A percentile compares a stretch with the other conserved stretches of the same genome.
phyloP scores from a whole-genome alignment of 53 echinoderm and acorn worm species.

The Glandiceps talaboti region DNA sequence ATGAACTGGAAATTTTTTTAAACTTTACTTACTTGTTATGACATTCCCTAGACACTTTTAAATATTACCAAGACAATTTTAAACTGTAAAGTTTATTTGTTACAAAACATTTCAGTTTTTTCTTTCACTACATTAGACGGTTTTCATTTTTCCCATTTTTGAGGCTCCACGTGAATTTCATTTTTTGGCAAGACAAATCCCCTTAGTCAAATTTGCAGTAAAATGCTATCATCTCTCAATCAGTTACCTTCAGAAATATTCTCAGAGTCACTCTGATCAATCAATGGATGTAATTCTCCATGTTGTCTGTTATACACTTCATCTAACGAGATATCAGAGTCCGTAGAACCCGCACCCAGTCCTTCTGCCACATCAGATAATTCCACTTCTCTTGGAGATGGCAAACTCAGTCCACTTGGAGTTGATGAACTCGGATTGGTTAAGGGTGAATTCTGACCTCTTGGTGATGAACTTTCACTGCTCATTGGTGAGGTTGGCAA shows the following conservation, averaged over 20 bases:
- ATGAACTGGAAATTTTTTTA: no score
- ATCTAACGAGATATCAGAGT: neutral
- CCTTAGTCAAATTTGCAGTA: no score
- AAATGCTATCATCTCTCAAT: no score
- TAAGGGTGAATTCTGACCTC: neutral
- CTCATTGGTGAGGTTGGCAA: neutral
- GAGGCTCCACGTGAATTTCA: no score
- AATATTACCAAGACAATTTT: no score
- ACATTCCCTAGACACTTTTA: no score
- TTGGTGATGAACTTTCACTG: neutral
- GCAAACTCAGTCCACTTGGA: neutral
- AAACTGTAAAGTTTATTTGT: no score
- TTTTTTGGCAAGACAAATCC: no score
- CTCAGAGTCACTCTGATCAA: neutral
- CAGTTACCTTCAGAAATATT: neutral
- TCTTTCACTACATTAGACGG: no score
- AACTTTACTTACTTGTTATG: no score
- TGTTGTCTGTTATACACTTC: neutral
- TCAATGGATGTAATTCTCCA: neutral
- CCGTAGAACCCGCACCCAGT: neutral
- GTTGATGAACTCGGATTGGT: neutral
- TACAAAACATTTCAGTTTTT: no score
- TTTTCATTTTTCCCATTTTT: no score
- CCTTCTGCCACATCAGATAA: constrained; percentile 15
- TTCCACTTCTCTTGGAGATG: constrained; percentile 20